These are phyloP conservation scores for Coracopsis vasa DNA, from an alignment of 2,113 vertebrate genomes.

Conservation along the genomic window DNA sequence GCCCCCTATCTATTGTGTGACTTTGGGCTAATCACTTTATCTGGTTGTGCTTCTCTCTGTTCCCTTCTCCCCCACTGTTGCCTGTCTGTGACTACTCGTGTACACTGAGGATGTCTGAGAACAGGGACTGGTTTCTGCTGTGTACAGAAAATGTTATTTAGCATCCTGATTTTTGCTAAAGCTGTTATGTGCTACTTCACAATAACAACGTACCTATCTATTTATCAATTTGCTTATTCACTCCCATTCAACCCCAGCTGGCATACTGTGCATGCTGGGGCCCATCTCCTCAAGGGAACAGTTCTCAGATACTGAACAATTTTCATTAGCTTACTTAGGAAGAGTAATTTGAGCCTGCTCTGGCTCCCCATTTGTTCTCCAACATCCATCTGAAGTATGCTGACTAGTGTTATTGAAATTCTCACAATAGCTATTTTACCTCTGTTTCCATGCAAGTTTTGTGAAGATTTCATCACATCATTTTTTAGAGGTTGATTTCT, in stretches of 20 bases:
- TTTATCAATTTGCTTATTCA: not conserved
- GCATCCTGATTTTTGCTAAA: not conserved
- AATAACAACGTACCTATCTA: not conserved
- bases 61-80: not conserved
- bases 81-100: not conserved
- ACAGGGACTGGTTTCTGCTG: not conserved
- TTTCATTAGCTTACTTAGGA: not conserved
- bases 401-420: not conserved
- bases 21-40: constrained; percentile 26
- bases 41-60: not conserved
- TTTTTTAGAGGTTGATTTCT: not conserved
- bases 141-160: not conserved
- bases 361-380: not conserved
- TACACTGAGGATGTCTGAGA: not conserved
- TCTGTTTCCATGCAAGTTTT: not conserved
- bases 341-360: not conserved
- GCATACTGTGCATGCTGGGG: not conserved
- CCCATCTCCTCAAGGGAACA: not conserved
- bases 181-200: not conserved
- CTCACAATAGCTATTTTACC: not conserved
- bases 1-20: not conserved
- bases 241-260: not conserved
- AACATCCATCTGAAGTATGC: not conserved
- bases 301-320: not conserved
- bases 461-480: not conserved